Base-by-base conservation (phyloP, 1,140 invertebrate species). In the Metopolophium dirhodum region DNA sequence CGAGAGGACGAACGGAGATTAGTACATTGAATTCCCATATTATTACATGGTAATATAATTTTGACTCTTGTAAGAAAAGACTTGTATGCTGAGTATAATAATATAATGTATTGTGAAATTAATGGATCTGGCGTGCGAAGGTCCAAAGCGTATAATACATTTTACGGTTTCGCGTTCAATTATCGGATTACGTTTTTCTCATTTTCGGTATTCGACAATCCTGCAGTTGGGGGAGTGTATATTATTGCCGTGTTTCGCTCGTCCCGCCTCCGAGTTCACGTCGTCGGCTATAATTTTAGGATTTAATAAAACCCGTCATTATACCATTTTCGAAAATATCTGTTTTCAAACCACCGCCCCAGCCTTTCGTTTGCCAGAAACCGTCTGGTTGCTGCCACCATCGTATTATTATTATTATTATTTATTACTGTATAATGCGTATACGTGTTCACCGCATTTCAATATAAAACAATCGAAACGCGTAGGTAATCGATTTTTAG, bases 291-390 rank as follows among this genome's bases (percentile, higher is more conserved):
- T 87, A 87, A 87, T 87, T 87, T 87, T 45, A n/a, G 41, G 85
- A 49, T 87, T 87, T 87, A 87, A 87, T 87, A 87, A 87, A 87
- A 87, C 85, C 85, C 45, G 30, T 87, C 85, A 87, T 87, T 87
- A 87, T 30, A 30, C 85, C 85, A 45, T 83, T 37, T 83, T 83
- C 14, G 45, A 47, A 87, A 87, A 87, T 49, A 87, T 83, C 35
- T 20, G 82, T 83, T 83, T 83, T 83, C 82, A 22, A 83, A 37
- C 22, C n/a, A 86, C 14, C 26, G 41, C 37, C 82, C 37, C 83
- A 8, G 83, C 41, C 83, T 3, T 85, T 85, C 23, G 23, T 41
- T 85, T 85, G 23, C 23, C 83, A 26, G 22, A 45, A 85, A 85
- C 41, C 22, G 11, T 87, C 30, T 47, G 6, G 35, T 35, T 45